Evolutionary conservation across 2,797 vertebrate genomes (phyloP), one percentile per base, ranked within the genome.

Genomic region (Florisuga fusca): DNA sequence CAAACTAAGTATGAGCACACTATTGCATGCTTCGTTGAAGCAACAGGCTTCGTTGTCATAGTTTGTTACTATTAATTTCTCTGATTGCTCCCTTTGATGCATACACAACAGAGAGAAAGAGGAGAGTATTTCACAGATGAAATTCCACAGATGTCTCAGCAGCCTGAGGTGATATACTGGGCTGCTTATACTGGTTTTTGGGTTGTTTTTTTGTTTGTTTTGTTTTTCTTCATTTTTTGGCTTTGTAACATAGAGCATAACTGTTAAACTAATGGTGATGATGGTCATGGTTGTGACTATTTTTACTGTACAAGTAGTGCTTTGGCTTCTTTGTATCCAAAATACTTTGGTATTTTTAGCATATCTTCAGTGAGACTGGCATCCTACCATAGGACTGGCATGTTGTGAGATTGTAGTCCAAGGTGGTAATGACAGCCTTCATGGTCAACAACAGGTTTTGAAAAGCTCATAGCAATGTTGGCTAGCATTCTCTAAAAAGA

Each of bases 331-430:
- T 89, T 46, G 12, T 89, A 84, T 67, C 48, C 86, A 90, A 89
- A 94, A 89, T 66, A 88, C 71, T 90, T 92, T 3, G 71, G 53
- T 96, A 96, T 96, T 96, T 96, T 96, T 95, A 96, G 94, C 59
- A 36, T 95, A 92, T 92, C 94, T 87, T 89, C 59, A 89, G 63
- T 73, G 81, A 74, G 77, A 69, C 67, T 87, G 81, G 78, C 90
- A 57, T 67, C 84, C 48, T 87, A 59, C 66, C 61, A 46, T 51
- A 67, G 86, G 55, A 48, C 51, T 90, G 77, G 78, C 53, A 71
- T 57, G 74, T 55, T 82, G 18, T 73, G 81, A 87, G 80, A 57
- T 36, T 63, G 53, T 61, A 89, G 75, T 55, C 75, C n/a, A 90
- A 90, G 63, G 71, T 90, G 67, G 71, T 82, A 93, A 92, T 93